phyloP scores from a whole-genome alignment of 2,797 vertebrate species.

The Chrysocyon brachyurus region DNA sequence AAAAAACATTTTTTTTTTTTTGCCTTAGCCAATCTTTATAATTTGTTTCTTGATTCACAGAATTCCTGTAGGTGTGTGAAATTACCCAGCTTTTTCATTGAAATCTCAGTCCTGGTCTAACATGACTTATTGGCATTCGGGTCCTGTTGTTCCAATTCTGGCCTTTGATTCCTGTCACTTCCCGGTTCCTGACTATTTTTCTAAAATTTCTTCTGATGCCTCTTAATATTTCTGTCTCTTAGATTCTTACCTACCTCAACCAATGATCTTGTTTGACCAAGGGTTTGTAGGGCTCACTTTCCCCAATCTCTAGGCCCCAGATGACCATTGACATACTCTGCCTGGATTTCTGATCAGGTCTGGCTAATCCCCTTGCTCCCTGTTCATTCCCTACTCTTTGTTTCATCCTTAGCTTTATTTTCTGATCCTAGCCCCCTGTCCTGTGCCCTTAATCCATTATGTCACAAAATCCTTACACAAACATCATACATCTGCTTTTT shows the following conservation, averaged over 20 bases:
- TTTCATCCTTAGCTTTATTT: background rate
- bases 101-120: background rate
- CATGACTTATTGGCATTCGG: background rate
- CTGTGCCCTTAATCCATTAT: background rate
- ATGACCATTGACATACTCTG: background rate
- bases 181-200: background rate
- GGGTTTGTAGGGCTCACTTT: background rate
- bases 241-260: background rate
- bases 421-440: background rate
- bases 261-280: background rate
- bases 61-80: background rate
- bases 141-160: background rate
- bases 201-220: background rate
- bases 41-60: background rate
- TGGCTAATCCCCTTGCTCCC: background rate
- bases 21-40: background rate
- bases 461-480: background rate
- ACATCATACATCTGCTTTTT: background rate
- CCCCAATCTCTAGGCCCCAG: background rate
- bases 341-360: background rate
- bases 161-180: background rate
- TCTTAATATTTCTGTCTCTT: background rate
- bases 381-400: background rate
- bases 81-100: background rate
- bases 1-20: background rate